Evolutionary conservation across 2,797 vertebrate species (phyloP), one percentile per base, ranked within the genome.

Genomic region (Tapirus indicus): DNA sequence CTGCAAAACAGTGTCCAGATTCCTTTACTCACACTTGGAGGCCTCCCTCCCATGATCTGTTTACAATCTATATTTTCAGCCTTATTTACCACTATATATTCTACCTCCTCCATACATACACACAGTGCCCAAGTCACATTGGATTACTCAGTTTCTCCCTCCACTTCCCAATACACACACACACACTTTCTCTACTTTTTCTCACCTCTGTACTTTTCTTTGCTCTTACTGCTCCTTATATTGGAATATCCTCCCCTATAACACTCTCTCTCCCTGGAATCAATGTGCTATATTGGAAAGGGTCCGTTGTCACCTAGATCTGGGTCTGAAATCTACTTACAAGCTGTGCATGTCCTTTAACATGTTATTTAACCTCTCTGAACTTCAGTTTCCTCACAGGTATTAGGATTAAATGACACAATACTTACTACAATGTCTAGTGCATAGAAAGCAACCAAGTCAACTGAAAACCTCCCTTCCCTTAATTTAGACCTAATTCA

Each of bases 401-500:
- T 62, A 38, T 21, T 54, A 58, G 12, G 6, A 90, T 74, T 69
- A 71, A 91, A 62, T 95, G 56, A 62, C 41, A 80, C 49, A 82
- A 69, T 82, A 38, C n/a, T 85, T 62, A 75, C 13, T 41, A 74
- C 54, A 91, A 74, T 78, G 35, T 80, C 66, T 77, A 94, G 12
- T 20, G 47, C n/a, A 85, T 18, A 80, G 12, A 80, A 89, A 92
- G 49, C 29, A 90, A 96, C 35, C 52, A 60, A 71, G 54, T 75
- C 66, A 84, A 83, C 7, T 32, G n/a, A 91, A 93, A 95, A 86
- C 14, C 38, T 54, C 47, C 62, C 25, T 72, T 88, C 16, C 44
- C 54, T 75, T 94, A 78, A 87, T 93, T 69, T 91, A 49, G 9
- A 75, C 23, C 10, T 82, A 88, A 94, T 9, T 96, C 35, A 92